These are phyloP conservation scores for Acleris sparsana DNA, from an alignment of 2,888 invertebrate genomes.

Conservation along the genomic window DNA sequence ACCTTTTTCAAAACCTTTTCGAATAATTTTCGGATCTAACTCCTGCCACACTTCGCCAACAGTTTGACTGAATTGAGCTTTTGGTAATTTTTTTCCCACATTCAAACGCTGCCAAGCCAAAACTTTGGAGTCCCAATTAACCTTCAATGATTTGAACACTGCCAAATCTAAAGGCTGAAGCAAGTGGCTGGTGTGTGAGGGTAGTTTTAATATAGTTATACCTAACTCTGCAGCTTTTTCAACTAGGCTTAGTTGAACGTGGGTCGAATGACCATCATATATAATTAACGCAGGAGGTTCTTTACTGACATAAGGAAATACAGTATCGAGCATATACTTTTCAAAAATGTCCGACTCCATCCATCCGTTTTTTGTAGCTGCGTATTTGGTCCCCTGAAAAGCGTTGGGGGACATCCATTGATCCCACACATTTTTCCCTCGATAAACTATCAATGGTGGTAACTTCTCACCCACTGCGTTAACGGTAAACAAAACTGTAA, in stretches of 20 bases:
- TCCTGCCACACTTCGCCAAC: too few species aligned
- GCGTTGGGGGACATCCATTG: too few species aligned
- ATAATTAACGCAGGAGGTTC: slow-evolving; percentile 5
- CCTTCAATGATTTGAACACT: slow-evolving; percentile 11
- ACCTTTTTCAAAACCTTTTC: too few species aligned
- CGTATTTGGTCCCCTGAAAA: too few species aligned
- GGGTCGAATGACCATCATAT: slow-evolving; percentile 8
- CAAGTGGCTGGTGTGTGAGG: too few species aligned
- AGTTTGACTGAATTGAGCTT: neutral
- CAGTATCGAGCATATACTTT: too few species aligned
- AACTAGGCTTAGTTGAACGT: slow-evolving; percentile 1
- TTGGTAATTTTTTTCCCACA: neutral
- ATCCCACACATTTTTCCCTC: too few species aligned
- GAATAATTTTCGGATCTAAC: too few species aligned
- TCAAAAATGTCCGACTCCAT: too few species aligned
- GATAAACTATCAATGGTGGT: slow-evolving; percentile 53
- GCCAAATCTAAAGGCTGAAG: slow-evolving; percentile 12
- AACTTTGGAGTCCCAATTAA: neutral
- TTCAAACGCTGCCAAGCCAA: slow-evolving; percentile 12
- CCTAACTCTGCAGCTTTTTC: neutral
- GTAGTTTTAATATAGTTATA: too few species aligned
- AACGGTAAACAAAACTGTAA: slow-evolving; percentile 45
- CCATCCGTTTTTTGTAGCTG: too few species aligned
- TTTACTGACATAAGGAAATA: too few species aligned
- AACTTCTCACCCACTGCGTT: slow-evolving; percentile 48